Evolutionary conservation across 2,888 invertebrate genomes (phyloP).

Genomic region (Rotaria socialis): DNA sequence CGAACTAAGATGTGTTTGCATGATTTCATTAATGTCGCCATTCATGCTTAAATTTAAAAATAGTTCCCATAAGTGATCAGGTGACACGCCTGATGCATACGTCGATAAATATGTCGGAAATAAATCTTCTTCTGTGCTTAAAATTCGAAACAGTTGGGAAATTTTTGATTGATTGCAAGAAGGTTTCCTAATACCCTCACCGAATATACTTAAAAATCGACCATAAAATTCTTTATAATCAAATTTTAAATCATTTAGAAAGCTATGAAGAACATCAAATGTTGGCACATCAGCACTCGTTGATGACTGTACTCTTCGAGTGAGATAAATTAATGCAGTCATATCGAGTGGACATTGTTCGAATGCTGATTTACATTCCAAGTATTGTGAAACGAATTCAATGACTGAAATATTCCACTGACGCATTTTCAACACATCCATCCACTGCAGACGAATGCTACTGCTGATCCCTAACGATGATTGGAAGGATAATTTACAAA

Average conservation of each 20-base stretch:
- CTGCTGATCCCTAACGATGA: neutral
- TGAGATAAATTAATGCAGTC: neutral
- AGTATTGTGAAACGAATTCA: neutral
- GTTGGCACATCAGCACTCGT: neutral
- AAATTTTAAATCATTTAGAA: neutral
- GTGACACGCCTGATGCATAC: neutral
- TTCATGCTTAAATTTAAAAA: neutral
- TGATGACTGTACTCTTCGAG: neutral
- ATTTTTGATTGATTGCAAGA: neutral
- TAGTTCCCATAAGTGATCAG: neutral
- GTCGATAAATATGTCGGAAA: neutral
- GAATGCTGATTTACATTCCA: neutral
- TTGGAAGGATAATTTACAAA: neutral
- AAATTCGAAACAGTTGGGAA: neutral
- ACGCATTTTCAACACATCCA: neutral
- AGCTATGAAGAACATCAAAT: neutral
- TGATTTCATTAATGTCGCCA: neutral
- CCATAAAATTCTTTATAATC: neutral
- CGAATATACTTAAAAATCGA: neutral
- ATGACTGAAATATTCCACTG: neutral
- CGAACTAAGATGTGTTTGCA: neutral
- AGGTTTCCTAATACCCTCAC: neutral
- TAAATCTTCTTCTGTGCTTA: neutral
- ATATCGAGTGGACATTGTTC: neutral
- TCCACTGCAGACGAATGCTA: neutral